These are phyloP conservation scores for Scarus forsteni DNA, from an alignment of 2,797 vertebrate species.

Conservation along the genomic window DNA sequence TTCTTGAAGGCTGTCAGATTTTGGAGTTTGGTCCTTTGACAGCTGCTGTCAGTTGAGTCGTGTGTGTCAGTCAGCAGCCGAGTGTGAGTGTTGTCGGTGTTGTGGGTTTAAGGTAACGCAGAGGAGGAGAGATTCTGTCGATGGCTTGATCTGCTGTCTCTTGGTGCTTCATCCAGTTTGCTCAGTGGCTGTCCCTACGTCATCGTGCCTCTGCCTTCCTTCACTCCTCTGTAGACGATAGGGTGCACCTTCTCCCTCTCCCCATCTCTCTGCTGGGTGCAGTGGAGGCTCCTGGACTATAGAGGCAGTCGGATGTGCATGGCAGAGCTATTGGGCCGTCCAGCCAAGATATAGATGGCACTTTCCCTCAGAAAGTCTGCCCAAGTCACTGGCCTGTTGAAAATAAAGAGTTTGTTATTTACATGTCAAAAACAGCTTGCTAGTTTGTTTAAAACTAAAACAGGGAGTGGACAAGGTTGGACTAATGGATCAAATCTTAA, in stretches of 20 bases:
- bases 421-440: background rate
- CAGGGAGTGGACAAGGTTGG: background rate
- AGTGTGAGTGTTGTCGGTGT: conserved; percentile 42
- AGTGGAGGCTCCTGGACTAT: conserved; percentile 74
- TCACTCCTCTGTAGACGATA: conserved; percentile 42
- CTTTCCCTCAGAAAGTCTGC: conserved; percentile 90
- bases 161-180: conserved; percentile 44
- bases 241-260: conserved; percentile 23
- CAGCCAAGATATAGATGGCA: conserved; percentile 91
- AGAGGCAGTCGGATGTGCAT: conserved; percentile 92
- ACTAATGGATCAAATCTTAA: background rate
- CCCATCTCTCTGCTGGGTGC: conserved; percentile 44
- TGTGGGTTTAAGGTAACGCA: conserved; percentile 51
- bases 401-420: conserved; percentile 15
- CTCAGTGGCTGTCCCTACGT: conserved; percentile 39
- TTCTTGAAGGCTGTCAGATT: conserved; percentile 35
- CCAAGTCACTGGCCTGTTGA: conserved; percentile 89
- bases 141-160: conserved; percentile 64
- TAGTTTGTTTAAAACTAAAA: background rate
- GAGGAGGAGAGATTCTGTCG: conserved; percentile 57
- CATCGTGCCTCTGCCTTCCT: conserved; percentile 44
- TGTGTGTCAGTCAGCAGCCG: conserved; percentile 48
- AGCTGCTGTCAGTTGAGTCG: conserved; percentile 49
- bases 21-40: conserved; percentile 47
- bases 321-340: conserved; percentile 93